Evolutionary conservation across 2,888 invertebrate genomes (phyloP).

Genomic region (Himalopsyche japonica): DNA sequence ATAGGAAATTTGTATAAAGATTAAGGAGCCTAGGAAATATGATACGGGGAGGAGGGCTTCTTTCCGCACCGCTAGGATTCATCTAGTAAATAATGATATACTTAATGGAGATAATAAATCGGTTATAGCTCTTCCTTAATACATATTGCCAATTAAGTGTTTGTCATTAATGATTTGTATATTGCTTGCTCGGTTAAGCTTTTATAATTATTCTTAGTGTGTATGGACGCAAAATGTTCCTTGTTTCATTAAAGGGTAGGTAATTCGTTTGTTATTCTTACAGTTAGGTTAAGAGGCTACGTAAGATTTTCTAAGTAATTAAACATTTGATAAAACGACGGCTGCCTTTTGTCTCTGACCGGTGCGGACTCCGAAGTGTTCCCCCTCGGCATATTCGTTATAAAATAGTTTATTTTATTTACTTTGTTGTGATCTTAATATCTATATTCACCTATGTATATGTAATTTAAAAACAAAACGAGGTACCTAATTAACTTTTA

Average conservation of each 20-base stretch:
- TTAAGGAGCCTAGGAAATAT: constrained; percentile 30
- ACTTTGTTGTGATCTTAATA: constrained; percentile 41
- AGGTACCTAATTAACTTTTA: constrained; percentile 41
- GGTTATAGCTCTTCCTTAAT: constrained; percentile 38
- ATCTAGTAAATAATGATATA: constrained; percentile 37
- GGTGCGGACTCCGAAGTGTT: constrained; percentile 2
- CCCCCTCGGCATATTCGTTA: constrained; percentile 30
- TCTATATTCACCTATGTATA: constrained; percentile 32
- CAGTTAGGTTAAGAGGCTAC: constrained; percentile 40
- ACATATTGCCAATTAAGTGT: constrained; percentile 39
- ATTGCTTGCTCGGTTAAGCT: constrained; percentile 38
- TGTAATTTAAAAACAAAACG: constrained; percentile 37
- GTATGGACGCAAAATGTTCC: constrained; percentile 32
- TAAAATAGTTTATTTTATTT: constrained; percentile 40
- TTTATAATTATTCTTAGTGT: constrained; percentile 29
- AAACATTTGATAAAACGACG: constrained; percentile 31
- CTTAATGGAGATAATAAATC: constrained; percentile 35
- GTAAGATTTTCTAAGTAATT: constrained; percentile 38
- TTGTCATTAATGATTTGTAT: constrained; percentile 37
- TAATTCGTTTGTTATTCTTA: constrained; percentile 34
- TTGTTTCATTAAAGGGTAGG: constrained; percentile 34
- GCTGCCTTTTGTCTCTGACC: constrained; percentile 31
- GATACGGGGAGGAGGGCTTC: constrained; percentile 12
- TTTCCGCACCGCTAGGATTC: constrained; percentile 11
- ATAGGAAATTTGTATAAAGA: constrained; percentile 38